Percentiles rank a stretch among this genome's conserved stretches.
phyloP scores from a whole-genome alignment of 2,113 vertebrate species.

The Suricata suricatta region DNA sequence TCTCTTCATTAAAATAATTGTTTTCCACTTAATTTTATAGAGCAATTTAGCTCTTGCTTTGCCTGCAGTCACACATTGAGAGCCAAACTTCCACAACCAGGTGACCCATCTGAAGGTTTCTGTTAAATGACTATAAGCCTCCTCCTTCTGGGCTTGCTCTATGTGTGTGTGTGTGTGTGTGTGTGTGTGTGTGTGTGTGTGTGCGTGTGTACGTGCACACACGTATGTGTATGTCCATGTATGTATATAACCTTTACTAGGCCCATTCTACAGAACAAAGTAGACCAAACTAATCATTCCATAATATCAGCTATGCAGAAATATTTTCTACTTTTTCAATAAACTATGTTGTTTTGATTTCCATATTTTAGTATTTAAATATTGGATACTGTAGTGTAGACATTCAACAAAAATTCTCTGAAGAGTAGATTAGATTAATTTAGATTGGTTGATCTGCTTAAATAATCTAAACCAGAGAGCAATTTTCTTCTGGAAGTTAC shows the following conservation, averaged over 20 bases:
- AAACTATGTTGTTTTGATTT: background rate
- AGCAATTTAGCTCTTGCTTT: background rate
- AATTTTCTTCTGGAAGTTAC: background rate
- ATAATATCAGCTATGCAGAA: background rate
- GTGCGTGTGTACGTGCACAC: background rate
- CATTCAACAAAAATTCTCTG: background rate
- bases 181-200: background rate
- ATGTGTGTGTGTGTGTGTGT: background rate
- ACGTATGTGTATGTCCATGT: too few relatives aligned
- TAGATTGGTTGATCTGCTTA: background rate
- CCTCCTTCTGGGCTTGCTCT: background rate
- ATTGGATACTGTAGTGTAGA: background rate
- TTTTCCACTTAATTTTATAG: background rate
- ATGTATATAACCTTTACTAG: background rate
- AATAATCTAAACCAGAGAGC: background rate
- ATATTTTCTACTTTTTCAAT: background rate
- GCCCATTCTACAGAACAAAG: background rate
- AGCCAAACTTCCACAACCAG: background rate
- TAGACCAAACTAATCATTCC: background rate
- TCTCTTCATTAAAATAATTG: background rate
- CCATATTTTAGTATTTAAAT: background rate
- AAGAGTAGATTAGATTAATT: background rate
- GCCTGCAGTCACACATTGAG: rapidly evolving
- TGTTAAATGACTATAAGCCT: background rate
- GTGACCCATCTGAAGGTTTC: background rate